These are phyloP conservation scores for Pteronura brasiliensis DNA, from an alignment of 2,113 vertebrate genomes.

Conservation along the genomic window DNA sequence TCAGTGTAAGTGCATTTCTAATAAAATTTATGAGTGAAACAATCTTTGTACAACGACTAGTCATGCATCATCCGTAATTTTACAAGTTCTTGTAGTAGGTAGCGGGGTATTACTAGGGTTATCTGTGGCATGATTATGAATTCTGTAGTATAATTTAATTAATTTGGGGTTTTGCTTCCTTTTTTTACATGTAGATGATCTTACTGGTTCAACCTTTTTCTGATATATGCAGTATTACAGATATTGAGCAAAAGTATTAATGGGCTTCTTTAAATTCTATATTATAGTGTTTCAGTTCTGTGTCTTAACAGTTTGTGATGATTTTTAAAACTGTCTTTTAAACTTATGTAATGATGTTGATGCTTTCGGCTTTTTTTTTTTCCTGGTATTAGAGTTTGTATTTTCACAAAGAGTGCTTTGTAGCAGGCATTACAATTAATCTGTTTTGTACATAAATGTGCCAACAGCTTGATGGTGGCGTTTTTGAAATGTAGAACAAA, in stretches of 20 bases:
- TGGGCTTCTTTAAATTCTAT: constrained; percentile 91
- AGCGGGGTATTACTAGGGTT: constrained; percentile 94
- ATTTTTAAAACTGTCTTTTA: constrained; percentile 93
- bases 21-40: constrained; percentile 90
- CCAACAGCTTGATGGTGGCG: constrained; percentile 99
- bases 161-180: constrained; percentile 82
- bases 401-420: constrained; percentile 98
- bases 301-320: constrained; percentile 96
- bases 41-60: constrained; percentile 94
- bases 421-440: constrained; percentile 96
- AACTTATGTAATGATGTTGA: constrained; percentile 92
- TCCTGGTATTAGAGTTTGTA: constrained; percentile 97
- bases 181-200: constrained; percentile 88
- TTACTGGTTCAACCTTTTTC: constrained; percentile 89
- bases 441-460: constrained; percentile 99
- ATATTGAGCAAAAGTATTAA: constrained; percentile 90
- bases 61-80: constrained; percentile 93
- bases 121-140: constrained; percentile 98
- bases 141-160: constrained; percentile 93
- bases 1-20: constrained; percentile 96
- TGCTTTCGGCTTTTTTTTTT: constrained; percentile 88
- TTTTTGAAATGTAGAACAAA: constrained; percentile 99
- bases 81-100: constrained; percentile 93
- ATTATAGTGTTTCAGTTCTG: constrained; percentile 96
- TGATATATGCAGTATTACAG: constrained; percentile 95